Percentiles rank a stretch among this genome's conserved stretches.
Conservation (phyloP, 64 coral and sea anemone species). For the Acropora yongei region DNA sequence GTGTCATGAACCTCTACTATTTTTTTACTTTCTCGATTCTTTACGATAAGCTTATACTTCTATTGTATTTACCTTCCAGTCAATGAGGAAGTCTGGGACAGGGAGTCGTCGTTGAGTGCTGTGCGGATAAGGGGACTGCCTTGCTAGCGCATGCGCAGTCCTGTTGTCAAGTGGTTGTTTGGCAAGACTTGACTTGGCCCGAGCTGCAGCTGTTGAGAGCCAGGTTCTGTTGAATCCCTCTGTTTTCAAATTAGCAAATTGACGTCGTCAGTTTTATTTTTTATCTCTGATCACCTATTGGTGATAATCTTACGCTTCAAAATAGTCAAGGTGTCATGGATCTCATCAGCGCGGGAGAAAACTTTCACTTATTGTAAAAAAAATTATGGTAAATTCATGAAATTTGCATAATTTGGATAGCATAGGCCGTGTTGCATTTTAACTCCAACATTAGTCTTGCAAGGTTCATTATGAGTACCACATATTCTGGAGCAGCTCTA, state of each 20-base stretch:
- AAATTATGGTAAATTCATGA: no score
- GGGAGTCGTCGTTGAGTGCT: conserved; percentile 45
- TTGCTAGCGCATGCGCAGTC: not conserved
- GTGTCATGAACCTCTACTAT: not conserved
- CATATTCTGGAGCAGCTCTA: no score
- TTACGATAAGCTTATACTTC: not conserved
- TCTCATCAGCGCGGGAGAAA: no score
- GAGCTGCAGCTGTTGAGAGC: conserved; percentile 23
- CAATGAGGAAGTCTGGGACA: conserved; percentile 39
- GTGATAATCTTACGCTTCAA: no score
- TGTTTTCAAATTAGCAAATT: not conserved
- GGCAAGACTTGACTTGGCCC: conserved; percentile 2
- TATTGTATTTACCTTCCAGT: conserved; percentile 42
- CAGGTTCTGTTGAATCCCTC: conserved; percentile 12
- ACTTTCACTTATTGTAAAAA: not conserved
- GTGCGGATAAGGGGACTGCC: conserved; percentile 39
- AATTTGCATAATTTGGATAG: no score
- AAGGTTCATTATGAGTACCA: no score
- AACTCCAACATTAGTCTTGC: no score
- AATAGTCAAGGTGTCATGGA: no score
- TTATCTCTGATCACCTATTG: no score
- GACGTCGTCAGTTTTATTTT: no score
- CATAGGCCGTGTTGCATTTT: no score
- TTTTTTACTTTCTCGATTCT: no score
- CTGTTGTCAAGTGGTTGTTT: not conserved